These are phyloP conservation scores for Denticeps clupeoides DNA, from an alignment of 2,797 vertebrate species.

Conservation along the genomic window DNA sequence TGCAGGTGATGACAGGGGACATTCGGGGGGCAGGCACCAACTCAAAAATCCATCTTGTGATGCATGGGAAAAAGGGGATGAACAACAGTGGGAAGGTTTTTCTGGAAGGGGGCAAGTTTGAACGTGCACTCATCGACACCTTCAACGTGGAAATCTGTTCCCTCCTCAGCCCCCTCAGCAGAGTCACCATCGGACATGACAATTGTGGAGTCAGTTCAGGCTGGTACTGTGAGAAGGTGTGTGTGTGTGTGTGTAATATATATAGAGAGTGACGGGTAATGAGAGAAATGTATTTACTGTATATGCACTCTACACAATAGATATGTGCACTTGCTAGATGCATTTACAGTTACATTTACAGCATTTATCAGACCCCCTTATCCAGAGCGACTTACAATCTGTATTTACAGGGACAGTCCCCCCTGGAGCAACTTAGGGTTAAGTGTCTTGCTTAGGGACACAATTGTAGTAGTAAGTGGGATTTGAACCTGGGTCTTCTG, in stretches of 20 bases:
- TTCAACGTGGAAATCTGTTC: slow-evolving; percentile 86
- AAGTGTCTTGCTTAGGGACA: too few relatives aligned
- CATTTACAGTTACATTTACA: too few relatives aligned
- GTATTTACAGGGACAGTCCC: too few relatives aligned
- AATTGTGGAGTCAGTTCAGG: slow-evolving; percentile 81
- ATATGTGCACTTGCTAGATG: too few relatives aligned
- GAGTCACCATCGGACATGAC: slow-evolving; percentile 87
- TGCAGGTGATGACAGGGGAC: slow-evolving; percentile 88
- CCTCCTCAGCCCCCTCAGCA: slow-evolving; percentile 86
- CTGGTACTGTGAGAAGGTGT: slow-evolving; percentile 96
- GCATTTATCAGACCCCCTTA: too few relatives aligned
- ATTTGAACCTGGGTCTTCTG: too few relatives aligned
- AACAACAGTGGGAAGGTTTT: slow-evolving; percentile 94
- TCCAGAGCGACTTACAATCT: too few relatives aligned
- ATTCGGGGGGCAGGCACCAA: slow-evolving; percentile 86
- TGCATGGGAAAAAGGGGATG: slow-evolving; percentile 78
- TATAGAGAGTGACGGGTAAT: too few relatives aligned
- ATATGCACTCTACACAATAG: too few relatives aligned
- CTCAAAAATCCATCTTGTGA: slow-evolving; percentile 90
- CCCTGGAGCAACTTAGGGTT: too few relatives aligned
- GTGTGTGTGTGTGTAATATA: slow-evolving; percentile 15
- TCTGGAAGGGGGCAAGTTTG: slow-evolving; percentile 89
- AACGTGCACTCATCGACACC: slow-evolving; percentile 80
- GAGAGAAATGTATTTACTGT: too few relatives aligned
- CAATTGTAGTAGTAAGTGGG: too few relatives aligned